Base-by-base conservation (phyloP, 1,140 invertebrate species). In the Calliopsis andreniformis region DNA sequence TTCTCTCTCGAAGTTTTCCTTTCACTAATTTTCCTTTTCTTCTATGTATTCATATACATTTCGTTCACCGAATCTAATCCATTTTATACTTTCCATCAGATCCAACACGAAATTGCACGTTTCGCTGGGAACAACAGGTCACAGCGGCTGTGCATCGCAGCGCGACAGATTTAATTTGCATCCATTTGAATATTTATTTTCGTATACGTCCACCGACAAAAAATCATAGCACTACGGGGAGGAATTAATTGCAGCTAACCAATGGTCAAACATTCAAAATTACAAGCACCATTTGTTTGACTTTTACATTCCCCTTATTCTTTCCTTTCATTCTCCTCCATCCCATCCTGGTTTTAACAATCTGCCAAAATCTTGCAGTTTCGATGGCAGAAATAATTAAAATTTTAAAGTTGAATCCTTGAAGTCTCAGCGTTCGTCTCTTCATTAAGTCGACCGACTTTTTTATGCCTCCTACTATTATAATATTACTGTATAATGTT, bases 151-250 rank as follows among this genome's bases (percentile, higher is more conserved):
- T 39, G 18, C 42, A 23, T 63, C 45, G 20, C 28, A 30, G 16
- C 43, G 39, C 20, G 39, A 12, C 23, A 32, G 25, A 14, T 63
- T 63, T 63, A 43, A 63, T 63, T 63, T 63, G 39, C 61, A 63
- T 47, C 25, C 23, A 28, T 63, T 63, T 63, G 61, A 63, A 63
- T 63, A 63, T 63, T 47, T 63, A 47, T 63, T 30, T 47, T 47
- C 39, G 39, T 42, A 61, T 43, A 25, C 35, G 35, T 43, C 23
- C n/a, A 61, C 35, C 35, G 10, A 45, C 6, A 45, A 30, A 23
- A 12, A 20, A 4, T 5, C 20, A 14, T 43, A 8, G 5, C 16
- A 16, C 18, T 1, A 25, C 18, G 12, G 23, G 2, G 12, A 63
- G 32, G 56, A 63, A 45, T 63, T 63, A 55, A 67, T 67, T 7